Conservation (phyloP, 2,113 vertebrate genomes). For the Pandion haliaetus region DNA sequence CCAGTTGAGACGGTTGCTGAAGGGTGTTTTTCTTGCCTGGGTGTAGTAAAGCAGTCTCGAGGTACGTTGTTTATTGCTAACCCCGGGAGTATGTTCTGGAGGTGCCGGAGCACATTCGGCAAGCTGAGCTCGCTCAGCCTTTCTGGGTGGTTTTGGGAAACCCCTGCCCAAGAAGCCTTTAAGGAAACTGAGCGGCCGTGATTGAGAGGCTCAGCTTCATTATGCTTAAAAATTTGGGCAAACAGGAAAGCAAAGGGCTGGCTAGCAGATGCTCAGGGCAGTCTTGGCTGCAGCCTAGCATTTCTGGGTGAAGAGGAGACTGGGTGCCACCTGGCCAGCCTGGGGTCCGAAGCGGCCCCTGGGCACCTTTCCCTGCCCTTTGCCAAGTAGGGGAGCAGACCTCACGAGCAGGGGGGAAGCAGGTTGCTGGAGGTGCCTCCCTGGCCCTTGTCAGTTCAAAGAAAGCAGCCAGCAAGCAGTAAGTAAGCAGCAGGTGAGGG, state of each 20-base stretch:
- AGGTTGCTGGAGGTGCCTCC: not conserved
- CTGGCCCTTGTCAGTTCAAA: not conserved
- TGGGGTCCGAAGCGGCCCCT: not conserved
- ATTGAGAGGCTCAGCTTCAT: not conserved
- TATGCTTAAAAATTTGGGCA: not conserved
- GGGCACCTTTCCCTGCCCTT: not conserved
- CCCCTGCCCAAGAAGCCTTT: not conserved
- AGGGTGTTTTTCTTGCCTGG: not conserved
- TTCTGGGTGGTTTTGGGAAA: not conserved
- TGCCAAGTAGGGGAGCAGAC: not conserved
- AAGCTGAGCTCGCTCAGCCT: not conserved
- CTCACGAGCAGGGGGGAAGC: not conserved
- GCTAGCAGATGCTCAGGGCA: not conserved
- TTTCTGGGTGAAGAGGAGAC: not conserved
- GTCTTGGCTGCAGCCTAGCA: not conserved
- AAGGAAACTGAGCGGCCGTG: not conserved
- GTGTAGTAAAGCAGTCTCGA: conserved; percentile 11
- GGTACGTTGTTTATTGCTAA: not conserved
- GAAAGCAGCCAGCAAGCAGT: not conserved
- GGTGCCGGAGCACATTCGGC: accelerated
- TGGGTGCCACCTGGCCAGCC: not conserved
- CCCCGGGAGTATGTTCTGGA: not conserved
- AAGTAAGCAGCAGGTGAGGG: not conserved
- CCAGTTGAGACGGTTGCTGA: not conserved
- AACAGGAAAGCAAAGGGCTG: not conserved